Evolutionary conservation across 2,797 vertebrate species (phyloP).

Genomic region (Fundulus diaphanus): DNA sequence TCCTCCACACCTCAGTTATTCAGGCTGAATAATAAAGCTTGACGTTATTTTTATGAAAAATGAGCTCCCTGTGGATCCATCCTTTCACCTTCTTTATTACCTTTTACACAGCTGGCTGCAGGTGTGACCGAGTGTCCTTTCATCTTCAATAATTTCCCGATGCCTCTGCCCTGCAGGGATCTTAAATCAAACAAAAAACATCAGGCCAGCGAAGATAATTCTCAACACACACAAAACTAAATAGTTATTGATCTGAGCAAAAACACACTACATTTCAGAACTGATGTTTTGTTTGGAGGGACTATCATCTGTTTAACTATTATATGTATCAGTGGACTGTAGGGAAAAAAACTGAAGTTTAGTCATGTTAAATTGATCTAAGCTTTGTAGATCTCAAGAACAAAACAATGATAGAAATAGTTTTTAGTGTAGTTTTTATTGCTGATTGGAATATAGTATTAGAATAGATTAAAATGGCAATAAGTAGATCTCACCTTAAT

Average conservation of each 20-base stretch:
- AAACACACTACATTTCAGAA: slow-evolving; percentile 8
- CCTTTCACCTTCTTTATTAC: slow-evolving; percentile 52
- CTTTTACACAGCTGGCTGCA: slow-evolving; percentile 57
- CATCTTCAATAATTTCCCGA: slow-evolving; percentile 24
- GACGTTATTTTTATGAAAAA: slow-evolving; percentile 67
- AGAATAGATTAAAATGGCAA: too few species aligned
- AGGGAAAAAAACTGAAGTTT: background rate
- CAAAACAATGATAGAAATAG: background rate
- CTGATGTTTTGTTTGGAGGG: background rate
- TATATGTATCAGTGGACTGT: background rate
- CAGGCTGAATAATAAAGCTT: slow-evolving; percentile 64
- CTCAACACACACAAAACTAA: slow-evolving; percentile 16
- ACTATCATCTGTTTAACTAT: background rate
- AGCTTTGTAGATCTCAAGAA: background rate
- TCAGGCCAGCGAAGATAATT: slow-evolving; percentile 21
- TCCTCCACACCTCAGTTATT: slow-evolving; percentile 31
- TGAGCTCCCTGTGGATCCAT: slow-evolving; percentile 43
- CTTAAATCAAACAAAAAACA: slow-evolving; percentile 31
- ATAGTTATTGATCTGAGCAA: slow-evolving; percentile 13
- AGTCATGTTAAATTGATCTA: background rate
- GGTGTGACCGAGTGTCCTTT: slow-evolving; percentile 54
- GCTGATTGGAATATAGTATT: background rate
- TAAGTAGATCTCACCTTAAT: too few species aligned
- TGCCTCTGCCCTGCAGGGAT: slow-evolving; percentile 27
- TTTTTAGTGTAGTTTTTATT: background rate